Percentiles rank a stretch among this genome's conserved stretches.
Conservation (phyloP, 2,888 invertebrate genomes). For the Catonia carolina region DNA sequence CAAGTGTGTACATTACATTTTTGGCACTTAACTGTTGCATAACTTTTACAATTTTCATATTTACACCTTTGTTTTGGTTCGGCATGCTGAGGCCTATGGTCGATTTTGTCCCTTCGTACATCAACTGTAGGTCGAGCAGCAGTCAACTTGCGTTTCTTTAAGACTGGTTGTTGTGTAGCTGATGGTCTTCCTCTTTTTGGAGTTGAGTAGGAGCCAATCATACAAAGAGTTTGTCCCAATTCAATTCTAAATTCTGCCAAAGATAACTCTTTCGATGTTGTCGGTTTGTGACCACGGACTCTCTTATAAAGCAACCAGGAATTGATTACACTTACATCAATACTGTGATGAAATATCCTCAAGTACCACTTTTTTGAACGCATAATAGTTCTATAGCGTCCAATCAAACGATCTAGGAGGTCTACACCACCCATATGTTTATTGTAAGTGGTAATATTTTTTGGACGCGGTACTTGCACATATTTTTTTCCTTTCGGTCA, state of each 20-base stretch:
- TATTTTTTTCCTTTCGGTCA: conserved; percentile 37
- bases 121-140: conserved; percentile 1
- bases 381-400: conserved; percentile 26
- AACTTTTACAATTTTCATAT: background rate
- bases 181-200: conserved; percentile 1
- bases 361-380: conserved; percentile 40
- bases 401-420: conserved; percentile 38
- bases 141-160: background rate
- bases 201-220: background rate
- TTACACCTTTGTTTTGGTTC: conserved; percentile 1
- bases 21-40: background rate
- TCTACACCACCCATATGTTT: conserved; percentile 41
- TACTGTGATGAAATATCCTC: conserved; percentile 39
- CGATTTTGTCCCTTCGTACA: conserved; percentile 1
- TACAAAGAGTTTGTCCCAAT: conserved; percentile 1
- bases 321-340: conserved; percentile 36
- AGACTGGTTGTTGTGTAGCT: background rate
- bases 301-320: conserved; percentile 30
- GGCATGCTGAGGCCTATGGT: background rate
- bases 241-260: background rate
- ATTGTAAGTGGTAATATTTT: conserved; percentile 39
- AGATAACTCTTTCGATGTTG: background rate
- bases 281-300: background rate
- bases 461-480: conserved; percentile 39
- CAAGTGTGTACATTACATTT: conserved; percentile 1